Evolutionary conservation across 2,113 vertebrate species (phyloP).

Genomic region (Ptilonorhynchus violaceus): DNA sequence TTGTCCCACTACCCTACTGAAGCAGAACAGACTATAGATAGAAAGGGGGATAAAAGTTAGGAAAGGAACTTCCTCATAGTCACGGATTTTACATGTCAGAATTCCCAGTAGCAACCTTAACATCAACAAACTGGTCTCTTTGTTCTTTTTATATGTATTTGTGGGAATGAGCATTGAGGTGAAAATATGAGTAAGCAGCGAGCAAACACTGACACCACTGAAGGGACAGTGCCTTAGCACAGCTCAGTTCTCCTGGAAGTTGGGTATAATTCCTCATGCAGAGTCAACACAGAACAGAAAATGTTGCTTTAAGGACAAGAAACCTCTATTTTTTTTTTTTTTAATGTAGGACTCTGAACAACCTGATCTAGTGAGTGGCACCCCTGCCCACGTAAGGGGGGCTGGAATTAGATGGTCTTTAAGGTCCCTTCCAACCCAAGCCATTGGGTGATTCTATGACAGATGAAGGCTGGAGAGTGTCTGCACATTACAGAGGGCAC

Average conservation of each 20-base stretch:
- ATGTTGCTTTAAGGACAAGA: background rate
- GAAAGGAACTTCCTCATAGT: background rate
- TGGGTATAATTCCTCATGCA: background rate
- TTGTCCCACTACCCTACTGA: background rate
- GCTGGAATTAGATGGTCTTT: background rate
- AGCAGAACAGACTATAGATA: background rate
- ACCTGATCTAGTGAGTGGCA: background rate
- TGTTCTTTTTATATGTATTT: background rate
- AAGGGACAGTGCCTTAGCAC: background rate
- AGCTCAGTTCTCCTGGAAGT: background rate
- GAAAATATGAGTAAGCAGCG: background rate
- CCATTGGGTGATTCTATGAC: background rate
- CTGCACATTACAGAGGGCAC: background rate
- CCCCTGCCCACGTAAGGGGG: background rate
- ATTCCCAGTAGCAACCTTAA: background rate
- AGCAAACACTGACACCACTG: background rate
- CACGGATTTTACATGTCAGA: background rate
- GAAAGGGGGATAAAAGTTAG: background rate
- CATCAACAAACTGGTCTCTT: background rate
- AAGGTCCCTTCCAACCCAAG: background rate
- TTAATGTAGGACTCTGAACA: background rate
- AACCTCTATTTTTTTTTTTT: background rate
- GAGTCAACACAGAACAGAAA: background rate
- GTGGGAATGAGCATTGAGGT: background rate
- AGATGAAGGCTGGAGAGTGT: background rate